Base-by-base conservation (phyloP, 1,140 invertebrate species). In the Drosophila nigrodunni region DNA sequence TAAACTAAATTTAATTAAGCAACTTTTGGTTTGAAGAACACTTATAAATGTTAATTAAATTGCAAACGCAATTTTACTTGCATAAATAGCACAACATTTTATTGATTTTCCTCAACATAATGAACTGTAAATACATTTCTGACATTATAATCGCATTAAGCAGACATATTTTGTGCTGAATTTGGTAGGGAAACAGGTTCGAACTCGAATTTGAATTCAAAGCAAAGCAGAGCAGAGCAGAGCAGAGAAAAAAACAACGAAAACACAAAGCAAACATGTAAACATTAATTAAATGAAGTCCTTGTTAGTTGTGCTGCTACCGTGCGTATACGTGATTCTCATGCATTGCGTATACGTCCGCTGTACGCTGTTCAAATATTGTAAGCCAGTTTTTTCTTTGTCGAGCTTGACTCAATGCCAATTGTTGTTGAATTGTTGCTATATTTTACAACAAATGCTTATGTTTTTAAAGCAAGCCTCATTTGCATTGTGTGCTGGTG, bases 301-400 rank as follows among this genome's bases (percentile, higher is more conserved):
- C n/a, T 47, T 47, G 44, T 21, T 43, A 43, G 25, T 6, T 52
- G 6, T 7, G 47, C 9, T 25, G 43, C 10, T n/a, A 37, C 62
- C 9, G 8, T 25, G 54, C 70, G 70, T 73, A 73, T 73, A 66
- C 62, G 70, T 67, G 62, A 73, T 73, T 52, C 58, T 5, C 43
- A 43, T 50, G 9, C n/a, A 69, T 60, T 37, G 34, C 64, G n/a
- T 21, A 68, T 59, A 68, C 65, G 65, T 50, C 47, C 21, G 30
- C 18, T 35, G 46, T 47, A 8, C 46, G 46, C 8, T 47, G 41
- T 10, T 9, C 9, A 30, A 30, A 30, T 30, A 18, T 30, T 52
- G 50, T 65, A 30, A 43, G 39, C 62, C 39, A 55, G 66, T 67
- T 58, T 21, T 66, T 9, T 25, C 6, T 4, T 3, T 30, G 25